Percentiles rank a stretch among this genome's conserved stretches.
Conservation (phyloP, 2,113 vertebrate species). For the Cheilinus undulatus region DNA sequence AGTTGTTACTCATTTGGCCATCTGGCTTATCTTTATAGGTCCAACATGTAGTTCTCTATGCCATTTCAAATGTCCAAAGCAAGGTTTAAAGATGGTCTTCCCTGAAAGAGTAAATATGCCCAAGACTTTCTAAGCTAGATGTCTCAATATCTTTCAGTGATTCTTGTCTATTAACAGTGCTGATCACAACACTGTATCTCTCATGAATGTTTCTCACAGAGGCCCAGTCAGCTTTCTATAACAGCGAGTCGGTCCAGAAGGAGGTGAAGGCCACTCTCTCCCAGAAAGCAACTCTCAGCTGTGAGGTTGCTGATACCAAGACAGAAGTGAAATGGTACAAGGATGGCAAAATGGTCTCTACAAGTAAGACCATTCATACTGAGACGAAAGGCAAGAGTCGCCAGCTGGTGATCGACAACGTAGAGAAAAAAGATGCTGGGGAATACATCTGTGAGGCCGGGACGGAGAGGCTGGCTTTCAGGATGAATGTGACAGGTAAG, state of each 20-base stretch:
- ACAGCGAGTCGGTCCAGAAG: constrained; percentile 82
- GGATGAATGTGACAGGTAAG: constrained; percentile 60
- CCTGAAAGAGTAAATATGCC: neutral
- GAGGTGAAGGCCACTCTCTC: constrained; percentile 76
- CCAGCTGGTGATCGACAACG: constrained; percentile 79
- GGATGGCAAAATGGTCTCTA: constrained; percentile 81
- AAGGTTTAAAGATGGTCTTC: neutral
- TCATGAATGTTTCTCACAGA: neutral
- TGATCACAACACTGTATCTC: constrained; percentile 8
- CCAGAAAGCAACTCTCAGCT: constrained; percentile 78
- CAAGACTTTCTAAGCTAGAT: neutral
- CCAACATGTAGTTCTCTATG: neutral
- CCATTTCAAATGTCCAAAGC: neutral
- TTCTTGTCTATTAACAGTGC: neutral
- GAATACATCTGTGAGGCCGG: constrained; percentile 85
- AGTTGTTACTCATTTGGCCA: neutral
- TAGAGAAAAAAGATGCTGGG: constrained; percentile 86
- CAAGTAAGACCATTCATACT: constrained; percentile 74
- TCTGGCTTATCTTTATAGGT: neutral
- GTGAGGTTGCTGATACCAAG: constrained; percentile 80
- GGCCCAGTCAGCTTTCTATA: constrained; percentile 73
- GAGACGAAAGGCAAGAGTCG: constrained; percentile 79
- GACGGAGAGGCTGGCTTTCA: constrained; percentile 78
- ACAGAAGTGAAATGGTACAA: constrained; percentile 89
- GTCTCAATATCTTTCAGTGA: neutral